These are phyloP conservation scores for Drosophila multiciliata DNA, from an alignment of 2,888 invertebrate genomes.

Conservation along the genomic window DNA sequence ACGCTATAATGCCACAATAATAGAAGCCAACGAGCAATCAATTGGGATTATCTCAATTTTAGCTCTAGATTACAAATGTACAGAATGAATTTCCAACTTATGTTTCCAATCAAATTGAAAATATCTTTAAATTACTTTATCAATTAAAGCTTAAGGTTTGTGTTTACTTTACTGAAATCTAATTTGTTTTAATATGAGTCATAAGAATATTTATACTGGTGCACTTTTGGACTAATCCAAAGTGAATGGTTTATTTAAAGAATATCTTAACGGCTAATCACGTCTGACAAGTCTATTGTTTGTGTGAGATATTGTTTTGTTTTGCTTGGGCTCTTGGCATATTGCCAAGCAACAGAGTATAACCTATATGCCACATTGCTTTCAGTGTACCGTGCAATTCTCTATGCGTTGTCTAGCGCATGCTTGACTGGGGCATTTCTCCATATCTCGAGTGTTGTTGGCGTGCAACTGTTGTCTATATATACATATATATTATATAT, in stretches of 20 bases:
- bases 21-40: conserved; percentile 23
- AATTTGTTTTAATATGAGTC: neutral
- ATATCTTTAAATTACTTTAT: neutral
- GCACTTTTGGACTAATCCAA: neutral
- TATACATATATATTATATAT: conserved; percentile 16
- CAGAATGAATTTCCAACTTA: conserved; percentile 16
- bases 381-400: conserved; percentile 28
- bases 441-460: conserved; percentile 51
- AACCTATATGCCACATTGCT: conserved; percentile 19
- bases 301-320: neutral
- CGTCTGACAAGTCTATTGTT: neutral
- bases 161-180: neutral
- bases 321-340: conserved; percentile 5
- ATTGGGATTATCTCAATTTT: conserved; percentile 5
- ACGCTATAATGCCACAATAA: conserved; percentile 28
- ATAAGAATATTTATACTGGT: neutral
- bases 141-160: conserved; percentile 8
- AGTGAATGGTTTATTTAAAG: neutral
- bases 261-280: neutral
- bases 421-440: conserved; percentile 72
- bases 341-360: conserved; percentile 6
- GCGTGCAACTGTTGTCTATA: conserved; percentile 56
- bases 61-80: conserved; percentile 23
- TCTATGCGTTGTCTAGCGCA: conserved; percentile 54
- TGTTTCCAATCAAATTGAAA: conserved; percentile 4